Conservation (phyloP, 2,113 vertebrate genomes). For the Rhagologus leucostigma region DNA sequence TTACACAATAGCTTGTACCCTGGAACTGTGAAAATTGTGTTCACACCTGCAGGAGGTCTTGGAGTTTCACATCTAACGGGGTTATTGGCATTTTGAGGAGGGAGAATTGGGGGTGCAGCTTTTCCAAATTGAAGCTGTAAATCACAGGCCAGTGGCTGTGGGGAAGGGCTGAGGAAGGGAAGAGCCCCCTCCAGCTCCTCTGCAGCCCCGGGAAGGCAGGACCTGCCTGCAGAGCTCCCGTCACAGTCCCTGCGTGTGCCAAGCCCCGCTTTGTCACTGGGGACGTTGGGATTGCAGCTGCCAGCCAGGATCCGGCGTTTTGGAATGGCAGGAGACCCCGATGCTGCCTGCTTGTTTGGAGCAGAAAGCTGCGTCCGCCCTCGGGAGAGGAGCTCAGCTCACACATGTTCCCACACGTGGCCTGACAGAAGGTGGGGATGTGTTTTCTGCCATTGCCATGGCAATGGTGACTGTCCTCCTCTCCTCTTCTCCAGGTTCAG, state of each 20-base stretch:
- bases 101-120: not conserved
- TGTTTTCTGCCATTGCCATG: slow-evolving; percentile 17
- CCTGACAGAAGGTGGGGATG: slow-evolving; percentile 2
- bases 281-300: not conserved
- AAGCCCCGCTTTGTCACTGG: not conserved
- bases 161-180: not conserved
- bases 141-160: not conserved
- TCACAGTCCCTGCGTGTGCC: not conserved
- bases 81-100: not conserved
- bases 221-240: not conserved
- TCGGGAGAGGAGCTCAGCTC: not conserved
- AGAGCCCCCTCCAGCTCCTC: not conserved
- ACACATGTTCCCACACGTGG: slow-evolving; percentile 18
- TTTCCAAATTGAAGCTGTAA: not conserved
- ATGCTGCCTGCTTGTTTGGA: not conserved
- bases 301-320: not conserved
- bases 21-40: slow-evolving; percentile 11
- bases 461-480: not conserved
- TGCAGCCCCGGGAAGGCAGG: not conserved
- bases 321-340: not conserved
- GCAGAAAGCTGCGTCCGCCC: not conserved
- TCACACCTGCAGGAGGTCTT: slow-evolving; percentile 8
- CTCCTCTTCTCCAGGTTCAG: not conserved
- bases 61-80: slow-evolving; percentile 21
- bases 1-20: slow-evolving; percentile 30